Evolutionary conservation across 2,113 vertebrate genomes (phyloP), one percentile per base, ranked within the genome.

Genomic region (Bubo bubo): DNA sequence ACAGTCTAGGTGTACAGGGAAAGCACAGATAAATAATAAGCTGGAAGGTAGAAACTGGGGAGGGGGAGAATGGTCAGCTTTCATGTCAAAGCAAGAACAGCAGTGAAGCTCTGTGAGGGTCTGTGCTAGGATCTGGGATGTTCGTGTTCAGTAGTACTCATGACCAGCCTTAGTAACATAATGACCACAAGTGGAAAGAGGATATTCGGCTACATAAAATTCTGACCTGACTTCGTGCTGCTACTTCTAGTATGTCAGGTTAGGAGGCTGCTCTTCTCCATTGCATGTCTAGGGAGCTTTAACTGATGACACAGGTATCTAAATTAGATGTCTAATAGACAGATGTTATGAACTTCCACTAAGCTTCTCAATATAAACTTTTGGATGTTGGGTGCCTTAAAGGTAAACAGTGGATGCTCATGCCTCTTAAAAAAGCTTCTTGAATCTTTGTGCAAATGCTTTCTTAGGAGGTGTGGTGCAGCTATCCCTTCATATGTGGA

Each of bases 361-460:
- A 53, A 30, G 7, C 2, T 60, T 84, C 59, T 82, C 47, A 58
- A 4, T 14, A 49, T 19, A 71, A 63, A 8, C 5, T 53, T 85
- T 19, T 50, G n/a, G 49, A 82, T 79, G 3, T 5, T 72, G 16
- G 2, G 12, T 67, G 16, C 26, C 41, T 70, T 79, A 27, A 22
- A 73, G 22, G 1, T 68, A 12, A 74, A 12, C 5, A 32, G 1
- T 62, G 27, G 32, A 10, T 0, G 0, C 45, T 75, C 24, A 13
- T 10, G 12, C 5, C 9, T 63, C 8, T 50, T 53, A 37, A 82
- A 76, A 64, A 82, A 5, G 2, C 10, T 55, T 12, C 50, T 49
- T 79, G 32, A 45, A 45, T 56, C 18, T 55, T 35, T 56, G 5
- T 41, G n/a, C 53, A 35, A 88, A 55, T 43, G 5, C 21, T 76